These are phyloP conservation scores for Acropora yongei DNA, from an alignment of 64 coral and sea anemone species.

Conservation along the genomic window DNA sequence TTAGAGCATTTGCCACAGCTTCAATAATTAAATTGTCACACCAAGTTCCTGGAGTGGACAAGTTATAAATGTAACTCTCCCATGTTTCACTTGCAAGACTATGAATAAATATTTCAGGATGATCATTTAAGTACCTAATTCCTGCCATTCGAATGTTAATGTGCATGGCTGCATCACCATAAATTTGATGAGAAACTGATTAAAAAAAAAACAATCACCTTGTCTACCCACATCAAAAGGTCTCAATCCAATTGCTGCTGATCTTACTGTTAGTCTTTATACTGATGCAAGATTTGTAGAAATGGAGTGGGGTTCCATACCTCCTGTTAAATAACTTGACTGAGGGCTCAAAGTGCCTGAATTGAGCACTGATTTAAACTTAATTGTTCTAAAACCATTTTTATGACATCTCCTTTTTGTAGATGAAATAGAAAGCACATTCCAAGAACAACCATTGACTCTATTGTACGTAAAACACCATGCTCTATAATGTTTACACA, in stretches of 20 bases:
- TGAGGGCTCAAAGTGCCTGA: not conserved
- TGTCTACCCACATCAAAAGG: not conserved
- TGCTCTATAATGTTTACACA: slow-evolving; percentile 6
- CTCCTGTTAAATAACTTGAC: not conserved
- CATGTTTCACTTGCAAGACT: not conserved
- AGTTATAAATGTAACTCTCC: not conserved
- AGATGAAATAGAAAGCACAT: not conserved
- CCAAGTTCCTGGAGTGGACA: slow-evolving; percentile 28
- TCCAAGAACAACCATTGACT: not conserved
- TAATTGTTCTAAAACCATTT: not conserved
- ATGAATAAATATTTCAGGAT: slow-evolving; percentile 25
- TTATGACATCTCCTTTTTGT: slow-evolving; percentile 6
- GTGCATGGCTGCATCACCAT: not conserved
- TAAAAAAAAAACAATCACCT: not conserved
- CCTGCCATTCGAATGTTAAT: slow-evolving; percentile 26
- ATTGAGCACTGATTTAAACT: slow-evolving; percentile 6
- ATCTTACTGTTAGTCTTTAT: not conserved
- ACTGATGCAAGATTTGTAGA: not conserved
- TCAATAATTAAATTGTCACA: not conserved
- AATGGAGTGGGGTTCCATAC: not conserved
- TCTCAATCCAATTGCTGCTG: not conserved
- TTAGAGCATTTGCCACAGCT: not conserved
- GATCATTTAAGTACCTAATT: slow-evolving; percentile 3
- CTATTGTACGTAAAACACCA: not conserved
- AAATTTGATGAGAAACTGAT: slow-evolving; percentile 11